Evolutionary conservation across 2,113 vertebrate genomes (phyloP), one percentile per base, ranked within the genome.

Genomic region (Aptenodytes patagonicus): DNA sequence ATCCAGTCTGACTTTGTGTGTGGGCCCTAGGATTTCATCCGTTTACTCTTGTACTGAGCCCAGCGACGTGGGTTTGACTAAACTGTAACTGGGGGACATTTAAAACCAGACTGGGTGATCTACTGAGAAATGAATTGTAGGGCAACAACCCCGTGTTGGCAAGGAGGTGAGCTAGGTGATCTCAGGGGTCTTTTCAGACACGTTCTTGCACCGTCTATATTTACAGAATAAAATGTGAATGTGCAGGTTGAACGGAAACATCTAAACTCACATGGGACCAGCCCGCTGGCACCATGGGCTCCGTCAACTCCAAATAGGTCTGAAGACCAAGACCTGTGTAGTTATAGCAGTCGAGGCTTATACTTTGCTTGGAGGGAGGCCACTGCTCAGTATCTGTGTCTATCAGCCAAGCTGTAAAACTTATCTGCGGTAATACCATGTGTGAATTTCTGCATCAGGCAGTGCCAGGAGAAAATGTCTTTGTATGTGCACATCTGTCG

Each of bases 1-100:
- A 40, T 11, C 2, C 0, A 0, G 8, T n/a, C 34, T 66, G 85
- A 80, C 22, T 68, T 34, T 6, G 18, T 34, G 29, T 36, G 14
- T 8, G 10, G n/a, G 38, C 12, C 22, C 17, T 52, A 32, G 31
- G 8, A n/a, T 60, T 76, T 82, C 13, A 79, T 31, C 8, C 25
- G 17, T 82, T 78, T 87, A 18, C 22, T 49, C 44, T 40, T 57
- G 19, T 57, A 22, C 18, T 25, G 55, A 87, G 40, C 47, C 47
- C 21, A 40, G 0, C 0, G 9, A 32, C 24, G 70, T 4, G 5
- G 38, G n/a, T 60, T 81, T 71, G 47, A 28, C 26, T 78, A 38
- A 90, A 34, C 38, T 69, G n/a, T 55, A 68, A 44, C 71, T 38
- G 21, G 10, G 55, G 46, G 7, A 24, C 19, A 9, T 75, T 83